A percentile compares a stretch with the other conserved stretches of the same genome.
Conservation (phyloP, 2,888 invertebrate genomes). For the Spodoptera littoralis region DNA sequence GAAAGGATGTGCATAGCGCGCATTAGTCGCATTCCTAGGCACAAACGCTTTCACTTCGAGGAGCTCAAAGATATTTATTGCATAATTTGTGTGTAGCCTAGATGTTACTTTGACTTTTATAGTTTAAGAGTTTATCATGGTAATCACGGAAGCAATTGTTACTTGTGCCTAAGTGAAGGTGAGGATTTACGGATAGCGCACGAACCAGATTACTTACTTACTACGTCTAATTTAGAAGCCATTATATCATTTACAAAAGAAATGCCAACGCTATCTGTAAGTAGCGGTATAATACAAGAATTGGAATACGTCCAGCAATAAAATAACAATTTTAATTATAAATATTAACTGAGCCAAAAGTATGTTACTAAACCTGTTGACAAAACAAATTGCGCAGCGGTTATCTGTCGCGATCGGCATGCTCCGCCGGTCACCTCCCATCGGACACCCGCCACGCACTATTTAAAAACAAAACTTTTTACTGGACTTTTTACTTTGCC, state of each 20-base stretch:
- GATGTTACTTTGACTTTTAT: constrained; percentile 27
- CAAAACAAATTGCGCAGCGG: constrained; percentile 49
- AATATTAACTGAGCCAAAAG: constrained; percentile 31
- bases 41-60: constrained; percentile 61
- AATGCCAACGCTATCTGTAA: constrained; percentile 1
- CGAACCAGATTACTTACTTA: too few species aligned
- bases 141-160: constrained; percentile 34
- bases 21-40: constrained; percentile 61
- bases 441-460: constrained; percentile 35
- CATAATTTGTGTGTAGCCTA: constrained; percentile 61
- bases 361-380: constrained; percentile 31
- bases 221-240: too few species aligned
- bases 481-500: constrained; percentile 41
- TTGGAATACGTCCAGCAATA: constrained; percentile 6
- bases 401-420: constrained; percentile 54
- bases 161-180: constrained; percentile 7
- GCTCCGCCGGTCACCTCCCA: constrained; percentile 21
- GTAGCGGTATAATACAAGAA: constrained; percentile 1
- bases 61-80: constrained; percentile 60
- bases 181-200: constrained; percentile 21
- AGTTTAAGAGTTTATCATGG: constrained; percentile 19
- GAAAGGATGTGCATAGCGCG: constrained; percentile 65
- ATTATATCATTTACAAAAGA: not conserved
- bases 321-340: constrained; percentile 27
- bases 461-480: constrained; percentile 46